These are phyloP conservation scores for Pseudococcus jackbeardsleyi DNA, from an alignment of 2,888 invertebrate species.

Conservation along the genomic window DNA sequence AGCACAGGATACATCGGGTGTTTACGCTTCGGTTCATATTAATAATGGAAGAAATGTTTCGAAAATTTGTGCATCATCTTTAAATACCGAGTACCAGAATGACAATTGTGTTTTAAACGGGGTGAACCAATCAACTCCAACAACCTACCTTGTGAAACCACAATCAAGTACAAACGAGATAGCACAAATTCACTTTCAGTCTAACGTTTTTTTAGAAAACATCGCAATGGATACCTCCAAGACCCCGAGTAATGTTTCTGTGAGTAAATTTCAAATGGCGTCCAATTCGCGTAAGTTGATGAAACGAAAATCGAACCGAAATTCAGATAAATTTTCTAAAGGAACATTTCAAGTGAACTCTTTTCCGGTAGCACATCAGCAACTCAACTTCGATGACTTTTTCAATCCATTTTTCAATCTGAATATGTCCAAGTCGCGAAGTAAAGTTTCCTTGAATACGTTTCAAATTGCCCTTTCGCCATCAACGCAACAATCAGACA, in stretches of 20 bases:
- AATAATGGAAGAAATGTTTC: neutral
- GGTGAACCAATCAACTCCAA: neutral
- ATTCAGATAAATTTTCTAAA: neutral
- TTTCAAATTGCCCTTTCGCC: neutral
- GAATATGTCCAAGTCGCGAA: neutral
- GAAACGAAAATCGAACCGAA: neutral
- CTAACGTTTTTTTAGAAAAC: neutral
- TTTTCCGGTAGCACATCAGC: neutral
- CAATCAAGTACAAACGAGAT: neutral
- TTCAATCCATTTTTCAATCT: neutral
- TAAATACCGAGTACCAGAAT: neutral
- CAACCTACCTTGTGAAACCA: neutral
- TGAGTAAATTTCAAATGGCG: neutral
- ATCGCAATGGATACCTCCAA: neutral
- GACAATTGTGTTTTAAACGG: neutral
- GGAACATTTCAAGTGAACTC: neutral
- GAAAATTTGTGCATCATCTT: neutral
- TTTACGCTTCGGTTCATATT: neutral
- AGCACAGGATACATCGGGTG: neutral
- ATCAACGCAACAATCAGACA: neutral
- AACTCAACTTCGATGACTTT: neutral
- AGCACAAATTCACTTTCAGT: neutral
- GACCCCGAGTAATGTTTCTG: neutral
- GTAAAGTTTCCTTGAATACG: neutral
- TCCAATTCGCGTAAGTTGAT: neutral